phyloP scores from a whole-genome alignment of 2,888 invertebrate genomes.

The Tipula helvola region DNA sequence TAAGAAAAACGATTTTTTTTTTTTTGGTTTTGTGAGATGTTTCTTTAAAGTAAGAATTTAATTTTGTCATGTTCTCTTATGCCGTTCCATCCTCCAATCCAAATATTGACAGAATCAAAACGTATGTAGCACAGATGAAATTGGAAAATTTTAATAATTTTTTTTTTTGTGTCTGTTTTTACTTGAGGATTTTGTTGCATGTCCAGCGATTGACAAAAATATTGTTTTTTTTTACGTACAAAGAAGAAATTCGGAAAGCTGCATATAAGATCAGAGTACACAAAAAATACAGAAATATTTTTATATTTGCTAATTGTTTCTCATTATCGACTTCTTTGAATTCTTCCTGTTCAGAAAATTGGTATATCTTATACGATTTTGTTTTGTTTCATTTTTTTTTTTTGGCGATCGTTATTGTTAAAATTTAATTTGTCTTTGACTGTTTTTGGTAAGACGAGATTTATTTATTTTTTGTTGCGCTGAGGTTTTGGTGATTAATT shows the following conservation, averaged over 20 bases:
- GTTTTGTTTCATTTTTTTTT: background rate
- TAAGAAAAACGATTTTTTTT: no score
- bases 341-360: background rate
- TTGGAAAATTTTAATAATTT: background rate
- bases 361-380: background rate
- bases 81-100: background rate
- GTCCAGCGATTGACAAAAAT: background rate
- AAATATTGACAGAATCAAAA: background rate
- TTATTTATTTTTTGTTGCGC: background rate
- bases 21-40: background rate
- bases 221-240: background rate
- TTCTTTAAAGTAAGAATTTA: background rate
- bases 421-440: background rate
- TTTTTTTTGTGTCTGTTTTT: background rate
- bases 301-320: constrained; percentile 9
- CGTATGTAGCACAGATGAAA: background rate
- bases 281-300: background rate
- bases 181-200: background rate
- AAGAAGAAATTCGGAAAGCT: background rate
- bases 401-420: constrained; percentile 4
- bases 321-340: constrained; percentile 10
- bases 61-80: background rate
- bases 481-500: background rate
- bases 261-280: background rate
- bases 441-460: background rate